Evolutionary conservation across 2,797 vertebrate genomes (phyloP).

Genomic region (Chloroceryle amazona): DNA sequence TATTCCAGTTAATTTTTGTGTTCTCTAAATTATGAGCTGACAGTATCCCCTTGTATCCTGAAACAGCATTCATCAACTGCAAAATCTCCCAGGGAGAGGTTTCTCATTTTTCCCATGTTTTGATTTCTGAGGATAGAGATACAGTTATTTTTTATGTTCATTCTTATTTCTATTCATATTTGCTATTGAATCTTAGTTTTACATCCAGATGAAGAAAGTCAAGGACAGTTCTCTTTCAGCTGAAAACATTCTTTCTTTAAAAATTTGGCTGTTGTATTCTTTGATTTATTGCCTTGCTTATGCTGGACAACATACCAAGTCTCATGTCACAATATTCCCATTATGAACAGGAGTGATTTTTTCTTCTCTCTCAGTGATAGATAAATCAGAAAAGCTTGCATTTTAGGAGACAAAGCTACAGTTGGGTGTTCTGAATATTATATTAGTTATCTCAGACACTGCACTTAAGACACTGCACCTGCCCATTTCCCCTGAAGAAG

Average conservation of each 20-base stretch:
- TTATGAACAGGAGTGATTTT: background rate
- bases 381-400: slow-evolving; percentile 35
- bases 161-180: slow-evolving; percentile 42
- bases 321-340: slow-evolving; percentile 17
- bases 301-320: slow-evolving; percentile 36
- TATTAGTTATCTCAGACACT: background rate
- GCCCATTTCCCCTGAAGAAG: background rate
- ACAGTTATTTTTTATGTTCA: background rate
- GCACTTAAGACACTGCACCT: background rate
- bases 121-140: slow-evolving; percentile 11
- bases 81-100: background rate
- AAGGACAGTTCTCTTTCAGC: slow-evolving; percentile 54
- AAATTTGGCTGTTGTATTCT: slow-evolving; percentile 46
- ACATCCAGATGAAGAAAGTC: slow-evolving; percentile 21
- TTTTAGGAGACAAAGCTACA: slow-evolving; percentile 9
- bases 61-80: background rate
- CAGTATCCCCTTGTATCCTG: background rate
- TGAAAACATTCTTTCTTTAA: slow-evolving; percentile 34
- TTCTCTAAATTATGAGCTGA: slow-evolving; percentile 7
- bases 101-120: background rate
- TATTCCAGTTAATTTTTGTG: background rate
- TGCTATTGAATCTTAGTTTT: slow-evolving; percentile 23
- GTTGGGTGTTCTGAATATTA: slow-evolving; percentile 5
- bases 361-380: background rate
- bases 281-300: slow-evolving; percentile 65